Evolutionary conservation across 2,888 invertebrate genomes (phyloP).

Genomic region (Netelia virgata): DNA sequence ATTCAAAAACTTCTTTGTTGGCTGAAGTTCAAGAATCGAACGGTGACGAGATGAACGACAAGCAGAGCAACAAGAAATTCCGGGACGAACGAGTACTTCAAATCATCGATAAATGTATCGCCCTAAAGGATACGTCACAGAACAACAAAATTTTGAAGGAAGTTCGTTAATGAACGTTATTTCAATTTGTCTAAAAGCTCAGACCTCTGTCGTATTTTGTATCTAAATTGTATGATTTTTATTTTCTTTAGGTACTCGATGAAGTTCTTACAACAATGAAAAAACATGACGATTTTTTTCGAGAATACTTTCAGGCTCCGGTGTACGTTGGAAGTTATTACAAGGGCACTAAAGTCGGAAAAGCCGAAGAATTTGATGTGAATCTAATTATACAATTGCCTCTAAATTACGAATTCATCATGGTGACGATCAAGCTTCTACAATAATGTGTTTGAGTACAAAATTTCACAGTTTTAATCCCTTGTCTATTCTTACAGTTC

Average conservation of each 20-base stretch:
- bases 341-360: constrained; percentile 87
- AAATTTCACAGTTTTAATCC: constrained; percentile 4
- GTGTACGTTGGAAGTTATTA: constrained; percentile 88
- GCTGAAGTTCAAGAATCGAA: background rate
- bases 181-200: constrained; percentile 8
- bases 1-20: no score
- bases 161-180: constrained; percentile 4
- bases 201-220: constrained; percentile 4
- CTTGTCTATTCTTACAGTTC: constrained; percentile 41
- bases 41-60: constrained; percentile 41
- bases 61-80: constrained; percentile 12
- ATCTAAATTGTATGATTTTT: background rate
- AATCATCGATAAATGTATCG: constrained; percentile 73
- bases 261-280: constrained; percentile 79
- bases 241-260: constrained; percentile 71
- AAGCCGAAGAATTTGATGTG: constrained; percentile 88
- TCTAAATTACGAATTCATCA: constrained; percentile 83
- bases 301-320: constrained; percentile 77
- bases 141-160: constrained; percentile 70
- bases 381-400: constrained; percentile 87
- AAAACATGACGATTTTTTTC: constrained; percentile 78
- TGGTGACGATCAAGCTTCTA: constrained; percentile 65
- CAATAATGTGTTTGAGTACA: background rate
- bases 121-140: constrained; percentile 68
- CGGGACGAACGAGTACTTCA: constrained; percentile 69